Percentiles rank a stretch among this genome's conserved stretches.
These are phyloP conservation scores for Latrodectus elegans DNA, from an alignment of 2,888 invertebrate species.

Conservation along the genomic window DNA sequence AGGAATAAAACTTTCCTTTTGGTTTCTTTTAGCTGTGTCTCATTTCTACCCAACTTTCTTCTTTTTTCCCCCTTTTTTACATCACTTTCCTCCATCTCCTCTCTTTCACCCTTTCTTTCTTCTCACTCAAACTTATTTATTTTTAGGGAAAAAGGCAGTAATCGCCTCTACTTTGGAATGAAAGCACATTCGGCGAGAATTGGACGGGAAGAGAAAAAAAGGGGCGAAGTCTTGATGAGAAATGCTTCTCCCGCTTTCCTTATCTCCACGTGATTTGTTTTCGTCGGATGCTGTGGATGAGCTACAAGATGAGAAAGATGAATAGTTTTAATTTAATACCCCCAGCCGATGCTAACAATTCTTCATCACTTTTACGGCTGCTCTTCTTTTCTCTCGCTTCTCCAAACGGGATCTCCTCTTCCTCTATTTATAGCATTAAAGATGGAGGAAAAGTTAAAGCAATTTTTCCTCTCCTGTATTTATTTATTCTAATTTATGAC, in stretches of 20 bases:
- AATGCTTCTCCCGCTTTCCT: background rate
- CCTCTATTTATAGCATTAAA: conserved; percentile 37
- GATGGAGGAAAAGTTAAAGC: background rate
- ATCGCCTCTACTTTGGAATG: conserved; percentile 35
- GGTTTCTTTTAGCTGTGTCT: conserved; percentile 18
- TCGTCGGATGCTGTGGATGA: background rate
- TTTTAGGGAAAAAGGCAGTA: conserved; percentile 46
- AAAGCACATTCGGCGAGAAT: conserved; percentile 40
- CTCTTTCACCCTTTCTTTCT: background rate
- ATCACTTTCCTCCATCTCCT: background rate
- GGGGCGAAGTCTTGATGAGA: background rate
- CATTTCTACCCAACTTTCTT: conserved; percentile 6
- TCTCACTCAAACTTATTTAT: conserved; percentile 49
- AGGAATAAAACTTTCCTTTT: conserved; percentile 43
- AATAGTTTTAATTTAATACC: conserved; percentile 48
- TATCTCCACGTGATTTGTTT: conserved; percentile 1
- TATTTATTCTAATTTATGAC: conserved; percentile 27
- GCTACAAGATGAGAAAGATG: conserved; percentile 49
- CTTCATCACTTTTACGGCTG: conserved; percentile 59
- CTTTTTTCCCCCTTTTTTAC: conserved; percentile 2
- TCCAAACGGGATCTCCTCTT: background rate
- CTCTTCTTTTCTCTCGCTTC: too few species aligned
- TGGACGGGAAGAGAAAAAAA: conserved; percentile 6
- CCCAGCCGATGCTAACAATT: conserved; percentile 23
- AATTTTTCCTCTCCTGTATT: conserved; percentile 7